phyloP scores from a whole-genome alignment of 2,888 invertebrate species.

The Hemistola chrysoprasaria region DNA sequence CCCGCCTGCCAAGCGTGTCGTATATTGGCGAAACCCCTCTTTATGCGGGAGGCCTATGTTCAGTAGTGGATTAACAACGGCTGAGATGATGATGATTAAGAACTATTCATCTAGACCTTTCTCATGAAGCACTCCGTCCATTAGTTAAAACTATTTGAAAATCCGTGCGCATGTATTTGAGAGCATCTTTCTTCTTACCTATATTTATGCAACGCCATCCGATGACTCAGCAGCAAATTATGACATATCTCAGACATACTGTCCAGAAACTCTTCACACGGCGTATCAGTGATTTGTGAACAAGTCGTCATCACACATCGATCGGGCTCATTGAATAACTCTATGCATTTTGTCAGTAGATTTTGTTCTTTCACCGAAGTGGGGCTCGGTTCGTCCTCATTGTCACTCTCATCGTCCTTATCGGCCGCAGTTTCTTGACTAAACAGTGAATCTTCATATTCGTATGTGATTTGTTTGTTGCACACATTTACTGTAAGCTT shows the following conservation, averaged over 20 bases:
- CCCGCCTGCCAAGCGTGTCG: too few species aligned
- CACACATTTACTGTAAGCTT: conserved; percentile 68
- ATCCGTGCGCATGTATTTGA: too few species aligned
- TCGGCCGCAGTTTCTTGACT: conserved; percentile 72
- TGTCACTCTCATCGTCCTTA: conserved; percentile 83
- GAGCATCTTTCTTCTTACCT: too few species aligned
- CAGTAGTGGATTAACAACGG: too few species aligned
- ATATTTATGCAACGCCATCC: conserved; percentile 91
- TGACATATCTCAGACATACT: conserved; percentile 91
- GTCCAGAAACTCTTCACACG: conserved; percentile 82
- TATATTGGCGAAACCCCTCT: too few species aligned
- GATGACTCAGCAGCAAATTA: conserved; percentile 90
- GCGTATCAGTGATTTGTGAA: conserved; percentile 77
- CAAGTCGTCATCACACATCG: conserved; percentile 64
- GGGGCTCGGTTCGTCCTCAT: conserved; percentile 75
- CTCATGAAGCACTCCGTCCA: too few species aligned
- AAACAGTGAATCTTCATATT: conserved; percentile 72
- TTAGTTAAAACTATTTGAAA: too few species aligned
- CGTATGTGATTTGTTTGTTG: conserved; percentile 68
- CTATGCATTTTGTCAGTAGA: conserved; percentile 81
- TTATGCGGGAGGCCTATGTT: too few species aligned
- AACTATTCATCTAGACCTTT: too few species aligned
- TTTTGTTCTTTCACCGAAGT: conserved; percentile 70
- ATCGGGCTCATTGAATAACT: conserved; percentile 84
- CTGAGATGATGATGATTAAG: too few species aligned